These are phyloP conservation scores for Teinopalpus imperialis DNA, from an alignment of 2,888 invertebrate species.

Conservation along the genomic window DNA sequence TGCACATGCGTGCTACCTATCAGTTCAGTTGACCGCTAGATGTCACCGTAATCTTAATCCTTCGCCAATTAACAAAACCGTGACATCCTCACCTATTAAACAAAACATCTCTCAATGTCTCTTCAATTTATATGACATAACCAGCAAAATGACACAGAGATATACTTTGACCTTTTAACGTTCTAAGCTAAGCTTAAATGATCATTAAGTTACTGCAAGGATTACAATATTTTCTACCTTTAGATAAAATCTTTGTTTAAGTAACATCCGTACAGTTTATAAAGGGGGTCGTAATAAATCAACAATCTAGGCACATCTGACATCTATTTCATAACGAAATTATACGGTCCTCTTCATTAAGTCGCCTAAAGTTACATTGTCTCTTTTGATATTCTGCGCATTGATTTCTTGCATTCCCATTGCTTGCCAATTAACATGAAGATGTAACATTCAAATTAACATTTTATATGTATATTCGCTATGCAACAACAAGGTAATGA, in stretches of 20 bases:
- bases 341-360: conserved; percentile 12
- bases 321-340: conserved; percentile 14
- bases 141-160: conserved; percentile 8
- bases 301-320: conserved; percentile 5
- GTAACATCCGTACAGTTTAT: conserved; percentile 3
- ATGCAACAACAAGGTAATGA: not conserved
- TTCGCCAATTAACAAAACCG: too few species aligned
- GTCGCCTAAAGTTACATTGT: not conserved
- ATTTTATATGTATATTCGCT: not conserved
- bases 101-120: not conserved
- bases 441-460: not conserved
- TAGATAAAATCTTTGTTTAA: conserved; percentile 17
- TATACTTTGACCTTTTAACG: conserved; percentile 15
- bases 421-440: not conserved
- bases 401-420: not conserved
- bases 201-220: conserved; percentile 9
- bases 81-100: too few species aligned
- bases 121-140: conserved; percentile 12
- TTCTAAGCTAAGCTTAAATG: conserved; percentile 9
- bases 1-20: too few species aligned
- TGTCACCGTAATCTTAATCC: too few species aligned
- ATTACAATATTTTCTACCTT: conserved; percentile 16
- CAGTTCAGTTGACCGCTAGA: too few species aligned
- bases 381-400: conserved; percentile 7
- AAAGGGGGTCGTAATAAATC: conserved; percentile 16